Base-by-base conservation (phyloP, 2,888 invertebrate genomes). In the Cheilosia grossa region DNA sequence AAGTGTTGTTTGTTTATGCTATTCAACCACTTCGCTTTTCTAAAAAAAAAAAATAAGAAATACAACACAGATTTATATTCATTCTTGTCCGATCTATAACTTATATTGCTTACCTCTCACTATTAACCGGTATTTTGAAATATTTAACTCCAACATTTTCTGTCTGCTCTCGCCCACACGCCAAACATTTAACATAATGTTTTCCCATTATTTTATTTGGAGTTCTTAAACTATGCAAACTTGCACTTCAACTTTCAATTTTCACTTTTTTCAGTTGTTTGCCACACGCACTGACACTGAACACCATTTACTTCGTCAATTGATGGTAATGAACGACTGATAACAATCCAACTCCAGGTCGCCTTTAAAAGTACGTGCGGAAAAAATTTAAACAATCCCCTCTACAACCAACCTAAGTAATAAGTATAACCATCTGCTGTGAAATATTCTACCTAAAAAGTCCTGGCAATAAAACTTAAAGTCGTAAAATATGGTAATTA, bases 91-190 rank as follows among this genome's bases (percentile, higher is more conserved):
- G 17, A 49, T 19, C n/a, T 19, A 19, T n/a, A 54, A 33, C 7
- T 30, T 4, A 33, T 54, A 33, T 33, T 54, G n/a, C 30, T 54
- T 54, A 54, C 54, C 54, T 54, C 30, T 54, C 54, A 54, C 54
- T 54, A 33, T 54, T 54, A n/a, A 33, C 13, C 30, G 54, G 54
- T 33, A 54, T 5, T 33, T 15, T 17, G 24, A 51, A 51, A 24
- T 51, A 51, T 51, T 51, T 51, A 24, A 15, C 24, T 24, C 24
- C 21, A 15, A 21, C 9, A 27, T 51, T 27, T 51, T 51, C 13
- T 15, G 2, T 2, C 15, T 51, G 15, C 51, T 21, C 13, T 24
- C 27, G 51, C 21, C 51, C 54, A 17, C 54, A 54, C 7, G 17
- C 54, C 33, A 54, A 54, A 54, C 54, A 54, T 7, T 54, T 54